Percentiles rank a stretch among this genome's conserved stretches.
Evolutionary conservation across 2,797 vertebrate species (phyloP).

Genomic region (Pangasius djambal): DNA sequence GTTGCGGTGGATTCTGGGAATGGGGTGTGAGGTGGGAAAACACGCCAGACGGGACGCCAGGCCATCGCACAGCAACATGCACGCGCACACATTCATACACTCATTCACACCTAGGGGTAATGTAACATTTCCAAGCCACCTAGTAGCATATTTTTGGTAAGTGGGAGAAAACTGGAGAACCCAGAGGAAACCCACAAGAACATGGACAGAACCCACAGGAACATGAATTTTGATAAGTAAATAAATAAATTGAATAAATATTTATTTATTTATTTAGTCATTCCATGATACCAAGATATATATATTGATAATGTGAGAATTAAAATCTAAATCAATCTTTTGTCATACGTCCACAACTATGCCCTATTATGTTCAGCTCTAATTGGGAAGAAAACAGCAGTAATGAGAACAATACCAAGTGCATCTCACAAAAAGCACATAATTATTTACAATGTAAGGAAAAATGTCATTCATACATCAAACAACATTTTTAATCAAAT

Average conservation of each 20-base stretch:
- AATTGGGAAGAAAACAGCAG: not conserved
- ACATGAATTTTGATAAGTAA: not conserved
- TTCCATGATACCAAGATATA: too few species aligned
- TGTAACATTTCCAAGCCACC: not conserved
- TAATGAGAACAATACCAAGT: not conserved
- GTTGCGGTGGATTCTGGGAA: not conserved
- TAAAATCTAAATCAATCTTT: not conserved
- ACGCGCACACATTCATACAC: not conserved
- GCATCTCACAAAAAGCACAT: not conserved
- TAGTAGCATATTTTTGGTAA: not conserved
- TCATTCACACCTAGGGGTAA: not conserved
- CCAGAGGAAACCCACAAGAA: not conserved
- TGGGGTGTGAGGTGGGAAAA: not conserved
- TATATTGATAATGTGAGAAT: not conserved
- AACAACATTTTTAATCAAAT: not conserved
- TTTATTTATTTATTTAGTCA: too few species aligned
- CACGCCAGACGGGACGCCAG: not conserved
- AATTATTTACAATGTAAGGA: not conserved
- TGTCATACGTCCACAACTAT: not conserved
- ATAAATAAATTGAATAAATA: too few species aligned
- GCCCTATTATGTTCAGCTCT: not conserved
- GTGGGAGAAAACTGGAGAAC: not conserved
- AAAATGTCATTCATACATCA: not conserved
- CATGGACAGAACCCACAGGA: not conserved
- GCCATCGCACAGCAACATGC: not conserved